Evolutionary conservation across 2,113 vertebrate genomes (phyloP), one percentile per base, ranked within the genome.

Genomic region (Ceyx melanurus): DNA sequence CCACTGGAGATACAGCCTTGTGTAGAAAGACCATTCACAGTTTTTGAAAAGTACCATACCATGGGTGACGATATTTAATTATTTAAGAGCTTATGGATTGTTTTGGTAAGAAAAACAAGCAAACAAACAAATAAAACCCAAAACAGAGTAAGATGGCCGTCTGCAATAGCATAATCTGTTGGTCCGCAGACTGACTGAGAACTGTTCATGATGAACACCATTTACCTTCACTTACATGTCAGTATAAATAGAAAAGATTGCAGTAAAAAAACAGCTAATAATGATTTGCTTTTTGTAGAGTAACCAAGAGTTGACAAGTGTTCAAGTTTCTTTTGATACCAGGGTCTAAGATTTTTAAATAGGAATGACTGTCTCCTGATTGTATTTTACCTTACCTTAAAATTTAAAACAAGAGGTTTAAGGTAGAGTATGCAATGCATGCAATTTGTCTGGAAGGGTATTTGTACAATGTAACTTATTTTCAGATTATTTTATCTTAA

Each of bases 151-250:
- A 71, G 22, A 23, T 7, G 13, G 11, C 1, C n/a, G 28, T 23
- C 82, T 88, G 19, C 67, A 88, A 79, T 7, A 90, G 75, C 79
- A 90, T 80, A 76, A 88, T 86, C 92, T 94, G 11, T 86, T 77
- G 86, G 76, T 51, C 33, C 28, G 43, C 20, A 61, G 22, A 5
- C 5, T 54, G 29, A 31, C 75, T 64, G 35, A 76, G 89, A 85
- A 57, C 19, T 51, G 28, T 10, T 68, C 5, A 51, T 56, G 43
- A 40, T 4, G 7, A 79, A n/a, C 35, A 23, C 10, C 3, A 12
- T 87, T 85, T 89, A 37, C 1, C 0, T 56, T 31, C 4, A 29
- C 10, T 60, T 72, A 46, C 16, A 60, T 31, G 21, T 9, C 19
- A 91, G 56, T 26, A 42, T 25, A 54, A 91, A 72, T 20, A n/a